A percentile compares a stretch with the other conserved stretches of the same genome.
Evolutionary conservation across 2,113 vertebrate species (phyloP).

Genomic region (Crotalus viridis): DNA sequence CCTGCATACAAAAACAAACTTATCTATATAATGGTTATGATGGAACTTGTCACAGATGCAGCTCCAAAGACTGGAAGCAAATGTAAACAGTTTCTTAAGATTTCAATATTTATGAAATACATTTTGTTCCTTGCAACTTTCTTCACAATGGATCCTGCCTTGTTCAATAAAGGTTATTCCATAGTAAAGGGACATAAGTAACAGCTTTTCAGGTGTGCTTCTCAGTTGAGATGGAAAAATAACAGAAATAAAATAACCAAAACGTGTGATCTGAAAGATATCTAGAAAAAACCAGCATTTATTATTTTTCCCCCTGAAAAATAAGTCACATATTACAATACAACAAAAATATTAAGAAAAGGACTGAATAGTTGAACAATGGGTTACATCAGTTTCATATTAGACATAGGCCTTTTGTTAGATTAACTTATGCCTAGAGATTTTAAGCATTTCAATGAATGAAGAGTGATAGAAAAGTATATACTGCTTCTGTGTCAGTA

Average conservation of each 20-base stretch:
- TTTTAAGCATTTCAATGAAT: constrained; percentile 11
- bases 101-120: neutral
- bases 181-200: neutral
- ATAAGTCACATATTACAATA: neutral
- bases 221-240: neutral
- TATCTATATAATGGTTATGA: neutral
- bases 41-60: neutral
- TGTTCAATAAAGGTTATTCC: neutral
- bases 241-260: neutral
- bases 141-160: neutral
- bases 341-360: neutral
- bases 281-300: neutral
- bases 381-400: neutral
- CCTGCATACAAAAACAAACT: neutral
- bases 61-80: no score
- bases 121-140: neutral
- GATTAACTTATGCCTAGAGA: neutral
- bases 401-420: neutral
- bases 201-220: neutral
- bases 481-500: neutral
- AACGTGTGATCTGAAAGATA: neutral
- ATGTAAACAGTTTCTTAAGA: neutral
- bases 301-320: neutral
- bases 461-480: fast-evolving
- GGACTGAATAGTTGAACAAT: neutral